Conservation (phyloP, 2,797 vertebrate species). For the Cirrhinus molitorella region DNA sequence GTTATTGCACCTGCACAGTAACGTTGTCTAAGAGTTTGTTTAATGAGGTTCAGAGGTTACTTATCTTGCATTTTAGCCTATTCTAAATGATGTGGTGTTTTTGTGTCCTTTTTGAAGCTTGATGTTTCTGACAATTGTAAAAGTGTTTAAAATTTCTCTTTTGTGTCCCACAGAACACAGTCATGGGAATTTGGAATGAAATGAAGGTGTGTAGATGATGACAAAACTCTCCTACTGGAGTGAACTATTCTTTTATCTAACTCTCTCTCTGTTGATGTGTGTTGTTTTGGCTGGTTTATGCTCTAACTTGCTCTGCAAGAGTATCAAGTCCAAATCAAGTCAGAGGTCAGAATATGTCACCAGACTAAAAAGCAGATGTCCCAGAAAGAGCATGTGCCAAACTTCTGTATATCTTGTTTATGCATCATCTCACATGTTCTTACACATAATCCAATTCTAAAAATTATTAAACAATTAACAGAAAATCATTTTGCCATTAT, state of each 20-base stretch:
- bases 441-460: background rate
- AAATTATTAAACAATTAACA: background rate
- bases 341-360: background rate
- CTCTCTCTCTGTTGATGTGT: background rate
- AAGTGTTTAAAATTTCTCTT: background rate
- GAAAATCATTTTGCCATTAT: background rate
- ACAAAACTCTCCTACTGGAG: background rate
- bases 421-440: no score
- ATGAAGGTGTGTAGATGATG: background rate
- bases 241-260: background rate
- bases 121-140: background rate
- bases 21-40: background rate
- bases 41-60: background rate
- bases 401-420: no score
- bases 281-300: background rate
- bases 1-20: constrained; percentile 29
- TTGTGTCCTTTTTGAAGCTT: background rate
- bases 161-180: background rate
- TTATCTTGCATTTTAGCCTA: background rate
- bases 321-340: background rate
- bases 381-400: background rate
- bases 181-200: background rate
- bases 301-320: constrained; percentile 3
- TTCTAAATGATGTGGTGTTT: no score
- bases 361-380: background rate